Evolutionary conservation across 2,113 vertebrate genomes (phyloP).

Genomic region (Nycticryphes semicollaris): DNA sequence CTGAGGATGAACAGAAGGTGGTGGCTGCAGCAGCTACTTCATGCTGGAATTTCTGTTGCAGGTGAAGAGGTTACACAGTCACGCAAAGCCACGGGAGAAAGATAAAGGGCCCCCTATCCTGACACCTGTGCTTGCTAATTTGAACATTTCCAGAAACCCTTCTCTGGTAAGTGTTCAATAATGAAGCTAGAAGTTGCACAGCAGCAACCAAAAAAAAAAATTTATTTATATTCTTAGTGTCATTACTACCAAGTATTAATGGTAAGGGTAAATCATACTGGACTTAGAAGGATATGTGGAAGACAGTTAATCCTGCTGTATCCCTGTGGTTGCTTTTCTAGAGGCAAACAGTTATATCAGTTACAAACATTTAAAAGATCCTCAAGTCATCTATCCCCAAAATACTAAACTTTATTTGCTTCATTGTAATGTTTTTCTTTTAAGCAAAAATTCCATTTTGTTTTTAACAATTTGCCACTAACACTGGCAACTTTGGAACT

Average conservation of each 20-base stretch:
- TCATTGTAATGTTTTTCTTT: neutral
- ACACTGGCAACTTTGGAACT: neutral
- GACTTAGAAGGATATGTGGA: neutral
- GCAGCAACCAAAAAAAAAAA: neutral
- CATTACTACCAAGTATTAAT: neutral
- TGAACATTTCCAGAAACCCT: neutral
- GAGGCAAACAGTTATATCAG: neutral
- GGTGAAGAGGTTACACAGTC: neutral
- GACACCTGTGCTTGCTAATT: neutral
- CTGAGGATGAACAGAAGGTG: neutral
- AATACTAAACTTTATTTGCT: neutral
- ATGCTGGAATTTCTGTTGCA: neutral
- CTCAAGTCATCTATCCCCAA: neutral
- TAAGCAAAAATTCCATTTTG: neutral
- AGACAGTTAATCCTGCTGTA: neutral
- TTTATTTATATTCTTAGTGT: neutral
- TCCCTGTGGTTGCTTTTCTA: neutral
- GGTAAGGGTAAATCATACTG: neutral
- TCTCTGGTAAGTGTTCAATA: neutral
- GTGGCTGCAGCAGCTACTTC: neutral
- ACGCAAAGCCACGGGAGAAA: neutral
- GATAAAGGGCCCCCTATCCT: neutral
- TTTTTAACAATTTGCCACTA: neutral
- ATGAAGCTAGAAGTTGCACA: neutral
- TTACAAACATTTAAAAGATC: neutral